These are phyloP conservation scores for Eledone cirrhosa DNA, from an alignment of 2,888 invertebrate genomes.

Conservation along the genomic window DNA sequence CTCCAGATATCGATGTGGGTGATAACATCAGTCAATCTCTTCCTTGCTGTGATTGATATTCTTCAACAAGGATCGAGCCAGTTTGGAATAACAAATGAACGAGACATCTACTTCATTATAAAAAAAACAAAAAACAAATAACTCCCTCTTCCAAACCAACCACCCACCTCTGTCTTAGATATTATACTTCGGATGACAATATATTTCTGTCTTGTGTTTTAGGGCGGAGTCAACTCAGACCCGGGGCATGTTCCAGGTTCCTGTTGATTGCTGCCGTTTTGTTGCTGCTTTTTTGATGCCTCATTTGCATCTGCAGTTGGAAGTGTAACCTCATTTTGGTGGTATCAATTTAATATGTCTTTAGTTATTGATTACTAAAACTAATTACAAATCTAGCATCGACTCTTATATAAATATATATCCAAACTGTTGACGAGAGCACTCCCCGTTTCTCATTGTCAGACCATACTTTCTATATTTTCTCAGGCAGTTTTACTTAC, in stretches of 20 bases:
- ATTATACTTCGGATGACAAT: not conserved
- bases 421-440: not conserved
- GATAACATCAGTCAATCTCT: too few species aligned
- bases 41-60: too few species aligned
- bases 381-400: conserved; percentile 3
- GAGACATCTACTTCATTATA: too few species aligned
- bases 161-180: too few species aligned
- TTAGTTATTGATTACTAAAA: too few species aligned
- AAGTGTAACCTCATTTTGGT: conserved; percentile 14
- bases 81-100: too few species aligned
- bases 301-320: conserved; percentile 24
- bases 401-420: too few species aligned
- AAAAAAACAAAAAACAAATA: too few species aligned
- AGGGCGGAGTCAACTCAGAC: conserved; percentile 28
- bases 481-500: not conserved
- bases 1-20: too few species aligned
- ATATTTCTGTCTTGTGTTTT: conserved; percentile 8
- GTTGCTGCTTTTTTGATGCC: not conserved
- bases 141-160: too few species aligned
- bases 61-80: too few species aligned
- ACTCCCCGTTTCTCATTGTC: not conserved
- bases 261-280: conserved; percentile 24
- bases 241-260: conserved; percentile 25
- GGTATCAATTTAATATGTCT: conserved; percentile 9
- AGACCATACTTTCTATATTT: not conserved